phyloP scores from a whole-genome alignment of 2,888 invertebrate genomes.

The Celastrina argiolus region DNA sequence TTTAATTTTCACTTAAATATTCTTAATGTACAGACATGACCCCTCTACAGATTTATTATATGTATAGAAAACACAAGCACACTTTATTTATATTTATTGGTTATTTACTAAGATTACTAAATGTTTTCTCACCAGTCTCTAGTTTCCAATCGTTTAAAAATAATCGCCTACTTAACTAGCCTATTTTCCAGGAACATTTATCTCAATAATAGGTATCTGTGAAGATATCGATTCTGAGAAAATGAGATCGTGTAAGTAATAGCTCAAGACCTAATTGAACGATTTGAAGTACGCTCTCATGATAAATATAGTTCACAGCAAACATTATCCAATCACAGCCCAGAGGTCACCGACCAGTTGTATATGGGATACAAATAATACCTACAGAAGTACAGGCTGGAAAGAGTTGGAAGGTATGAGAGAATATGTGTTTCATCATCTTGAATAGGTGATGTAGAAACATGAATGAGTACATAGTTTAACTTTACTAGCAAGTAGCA shows the following conservation, averaged over 20 bases:
- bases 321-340: conserved; percentile 62
- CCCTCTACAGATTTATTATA: too few species aligned
- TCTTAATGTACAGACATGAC: too few species aligned
- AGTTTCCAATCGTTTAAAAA: neutral
- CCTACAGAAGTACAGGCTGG: neutral
- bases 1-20: too few species aligned
- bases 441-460: too few species aligned
- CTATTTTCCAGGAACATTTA: conserved; percentile 9
- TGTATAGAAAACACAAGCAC: too few species aligned
- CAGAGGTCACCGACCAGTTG: conserved; percentile 54
- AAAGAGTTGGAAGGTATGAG: too few species aligned
- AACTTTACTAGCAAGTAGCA: too few species aligned
- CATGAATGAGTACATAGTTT: too few species aligned
- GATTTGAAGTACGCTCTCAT: conserved; percentile 34
- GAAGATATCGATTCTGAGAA: conserved; percentile 11
- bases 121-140: neutral
- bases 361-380: conserved; percentile 13
- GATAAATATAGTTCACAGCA: conserved; percentile 47
- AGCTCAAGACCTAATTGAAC: conserved; percentile 23
- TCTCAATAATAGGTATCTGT: conserved; percentile 12
- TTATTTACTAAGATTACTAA: neutral
- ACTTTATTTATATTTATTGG: neutral
- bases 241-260: conserved; percentile 15
- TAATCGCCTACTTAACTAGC: neutral
- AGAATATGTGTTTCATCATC: too few species aligned